phyloP scores from a whole-genome alignment of 2,113 vertebrate species.

The Prochilodus magdalenae region DNA sequence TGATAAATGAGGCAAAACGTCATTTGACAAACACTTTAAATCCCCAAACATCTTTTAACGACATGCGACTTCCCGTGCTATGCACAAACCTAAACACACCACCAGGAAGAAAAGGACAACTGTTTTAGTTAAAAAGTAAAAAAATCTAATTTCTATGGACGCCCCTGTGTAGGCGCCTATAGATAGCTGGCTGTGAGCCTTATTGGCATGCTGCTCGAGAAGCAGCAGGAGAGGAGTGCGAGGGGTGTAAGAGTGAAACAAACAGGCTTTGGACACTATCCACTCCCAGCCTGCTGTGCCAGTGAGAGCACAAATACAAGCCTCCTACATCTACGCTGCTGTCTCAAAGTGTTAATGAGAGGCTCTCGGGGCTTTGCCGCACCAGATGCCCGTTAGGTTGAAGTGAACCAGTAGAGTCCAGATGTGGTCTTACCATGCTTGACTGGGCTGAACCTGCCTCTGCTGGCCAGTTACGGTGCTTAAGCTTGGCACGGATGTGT shows the following conservation, averaged over 20 bases:
- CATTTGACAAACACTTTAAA: conserved; percentile 13
- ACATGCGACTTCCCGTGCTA: not conserved
- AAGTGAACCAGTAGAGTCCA: conserved; percentile 41
- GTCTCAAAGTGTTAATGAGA: conserved; percentile 40
- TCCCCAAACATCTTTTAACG: not conserved
- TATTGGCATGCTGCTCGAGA: conserved; percentile 44
- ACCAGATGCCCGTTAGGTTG: conserved; percentile 47
- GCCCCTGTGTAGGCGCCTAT: conserved; percentile 19
- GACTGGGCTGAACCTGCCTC: not conserved
- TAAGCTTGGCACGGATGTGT: not conserved
- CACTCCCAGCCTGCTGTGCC: conserved; percentile 42
- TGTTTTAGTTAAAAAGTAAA: conserved; percentile 18
- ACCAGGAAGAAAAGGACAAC: not conserved
- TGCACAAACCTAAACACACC: conserved; percentile 22
- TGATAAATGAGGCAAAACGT: conserved; percentile 12
- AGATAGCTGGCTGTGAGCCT: conserved; percentile 1
- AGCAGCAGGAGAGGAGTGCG: conserved; percentile 22
- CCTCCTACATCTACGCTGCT: conserved; percentile 35
- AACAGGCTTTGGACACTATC: conserved; percentile 52
- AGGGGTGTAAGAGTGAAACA: conserved; percentile 42
- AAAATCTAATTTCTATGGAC: conserved; percentile 11
- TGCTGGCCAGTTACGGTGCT: not conserved
- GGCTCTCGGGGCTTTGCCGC: conserved; percentile 34
- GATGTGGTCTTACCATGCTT: conserved; percentile 28
- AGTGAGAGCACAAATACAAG: conserved; percentile 25